These are phyloP conservation scores for Abrostola triplasia DNA, from an alignment of 2,888 invertebrate genomes.

Conservation along the genomic window DNA sequence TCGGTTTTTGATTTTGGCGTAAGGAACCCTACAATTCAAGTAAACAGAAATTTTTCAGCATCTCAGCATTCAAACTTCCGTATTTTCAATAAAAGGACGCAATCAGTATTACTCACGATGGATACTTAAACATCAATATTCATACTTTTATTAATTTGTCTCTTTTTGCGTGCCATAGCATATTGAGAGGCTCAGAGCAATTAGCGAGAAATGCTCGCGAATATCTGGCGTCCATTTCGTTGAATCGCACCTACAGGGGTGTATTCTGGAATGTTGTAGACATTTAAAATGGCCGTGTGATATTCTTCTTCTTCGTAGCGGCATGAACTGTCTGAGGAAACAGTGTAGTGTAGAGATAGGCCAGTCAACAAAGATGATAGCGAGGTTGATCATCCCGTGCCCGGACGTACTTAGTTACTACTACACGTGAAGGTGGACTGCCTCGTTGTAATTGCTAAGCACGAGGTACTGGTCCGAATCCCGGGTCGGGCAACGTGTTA, in stretches of 20 bases:
- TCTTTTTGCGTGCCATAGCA: conserved; percentile 78
- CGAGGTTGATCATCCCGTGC: too few relatives aligned
- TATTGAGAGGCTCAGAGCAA: conserved; percentile 77
- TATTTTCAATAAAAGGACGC: conserved; percentile 22
- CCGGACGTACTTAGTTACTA: too few relatives aligned
- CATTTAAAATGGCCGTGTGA: conserved; percentile 6
- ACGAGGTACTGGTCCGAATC: too few relatives aligned
- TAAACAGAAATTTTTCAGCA: conserved; percentile 2
- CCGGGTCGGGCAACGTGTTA: too few relatives aligned
- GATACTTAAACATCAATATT: conserved; percentile 60
- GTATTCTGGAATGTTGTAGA: conserved; percentile 41
- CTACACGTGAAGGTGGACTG: too few relatives aligned
- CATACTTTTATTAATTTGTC: conserved; percentile 79
- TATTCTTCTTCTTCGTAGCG: too few relatives aligned
- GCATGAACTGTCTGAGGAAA: background rate
- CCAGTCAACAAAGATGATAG: too few relatives aligned
- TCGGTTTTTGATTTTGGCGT: background rate
- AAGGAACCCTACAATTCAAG: background rate
- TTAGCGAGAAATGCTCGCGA: conserved; percentile 78
- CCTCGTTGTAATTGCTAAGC: too few relatives aligned
- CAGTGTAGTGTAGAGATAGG: background rate
- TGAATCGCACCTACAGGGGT: conserved; percentile 56
- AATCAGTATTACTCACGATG: conserved; percentile 20
- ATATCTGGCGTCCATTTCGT: conserved; percentile 76
- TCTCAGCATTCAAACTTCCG: conserved; percentile 19